A percentile compares a stretch with the other conserved stretches of the same genome.
These are phyloP conservation scores for Taxidea taxus DNA, from an alignment of 2,113 vertebrate species.

Conservation along the genomic window DNA sequence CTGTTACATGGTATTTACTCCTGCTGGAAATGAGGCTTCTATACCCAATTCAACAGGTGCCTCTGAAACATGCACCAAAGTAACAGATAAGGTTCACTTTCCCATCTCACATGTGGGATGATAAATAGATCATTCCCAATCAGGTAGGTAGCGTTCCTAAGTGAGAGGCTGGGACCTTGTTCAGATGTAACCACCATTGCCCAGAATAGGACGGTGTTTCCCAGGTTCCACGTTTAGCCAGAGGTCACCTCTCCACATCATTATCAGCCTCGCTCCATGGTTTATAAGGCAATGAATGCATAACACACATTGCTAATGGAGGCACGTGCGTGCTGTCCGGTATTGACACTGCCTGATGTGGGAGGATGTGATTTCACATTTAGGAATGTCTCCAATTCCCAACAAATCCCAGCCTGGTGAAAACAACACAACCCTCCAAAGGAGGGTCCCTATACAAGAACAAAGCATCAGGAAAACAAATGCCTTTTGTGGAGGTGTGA, in stretches of 20 bases:
- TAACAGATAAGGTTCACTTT: background rate
- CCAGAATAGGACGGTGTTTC: background rate
- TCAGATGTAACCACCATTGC: background rate
- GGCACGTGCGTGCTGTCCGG: rapidly evolving
- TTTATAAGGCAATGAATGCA: background rate
- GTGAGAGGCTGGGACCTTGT: background rate
- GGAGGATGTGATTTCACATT: background rate
- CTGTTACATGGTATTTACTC: background rate
- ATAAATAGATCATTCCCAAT: background rate
- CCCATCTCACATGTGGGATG: background rate
- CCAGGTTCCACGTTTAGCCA: background rate
- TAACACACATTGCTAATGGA: background rate
- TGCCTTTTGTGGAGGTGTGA: background rate
- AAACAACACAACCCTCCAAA: background rate
- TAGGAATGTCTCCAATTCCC: background rate
- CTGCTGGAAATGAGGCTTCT: background rate
- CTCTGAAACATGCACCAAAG: background rate
- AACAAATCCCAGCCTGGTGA: background rate
- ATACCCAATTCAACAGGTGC: background rate
- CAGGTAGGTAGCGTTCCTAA: background rate
- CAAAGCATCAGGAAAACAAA: background rate
- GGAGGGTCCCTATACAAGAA: background rate
- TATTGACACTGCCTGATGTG: rapidly evolving
- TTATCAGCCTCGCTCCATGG: background rate
- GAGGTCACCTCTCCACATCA: slow-evolving; percentile 20